Evolutionary conservation across 2,797 vertebrate genomes (phyloP).

Genomic region (Dendrocincla tyrannina): DNA sequence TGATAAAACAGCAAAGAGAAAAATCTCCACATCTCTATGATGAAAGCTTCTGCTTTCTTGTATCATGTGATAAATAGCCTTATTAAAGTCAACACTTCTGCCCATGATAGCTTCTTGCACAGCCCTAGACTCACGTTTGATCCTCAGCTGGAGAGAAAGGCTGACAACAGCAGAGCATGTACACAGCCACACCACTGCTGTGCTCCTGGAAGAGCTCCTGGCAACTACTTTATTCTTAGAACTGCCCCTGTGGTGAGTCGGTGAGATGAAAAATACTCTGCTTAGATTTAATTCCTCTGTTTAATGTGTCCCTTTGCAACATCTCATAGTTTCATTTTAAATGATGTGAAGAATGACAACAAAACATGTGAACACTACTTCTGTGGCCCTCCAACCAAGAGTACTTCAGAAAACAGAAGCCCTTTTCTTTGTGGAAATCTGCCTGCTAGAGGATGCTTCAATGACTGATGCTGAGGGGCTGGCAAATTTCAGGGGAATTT

Average conservation of each 20-base stretch:
- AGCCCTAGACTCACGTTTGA: background rate
- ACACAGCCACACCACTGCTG: fast-evolving
- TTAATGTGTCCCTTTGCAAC: background rate
- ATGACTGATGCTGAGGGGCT: background rate
- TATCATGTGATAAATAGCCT: background rate
- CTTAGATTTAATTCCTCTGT: background rate
- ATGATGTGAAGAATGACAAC: background rate
- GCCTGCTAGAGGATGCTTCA: background rate
- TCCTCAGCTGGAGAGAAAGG: background rate
- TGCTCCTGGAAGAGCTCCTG: background rate
- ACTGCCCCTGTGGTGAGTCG: background rate
- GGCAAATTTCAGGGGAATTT: background rate
- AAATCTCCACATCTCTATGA: background rate
- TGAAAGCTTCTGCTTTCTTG: background rate
- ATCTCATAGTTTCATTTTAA: background rate
- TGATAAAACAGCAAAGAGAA: background rate
- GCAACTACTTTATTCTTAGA: background rate
- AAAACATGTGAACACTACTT: background rate
- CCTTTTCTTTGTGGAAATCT: background rate
- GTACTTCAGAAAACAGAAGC: background rate
- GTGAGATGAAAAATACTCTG: background rate
- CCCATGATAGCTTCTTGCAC: background rate
- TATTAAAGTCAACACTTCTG: background rate
- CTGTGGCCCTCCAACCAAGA: background rate
- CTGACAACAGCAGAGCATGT: background rate